Conservation (phyloP, 2,797 vertebrate genomes). For the Pachyuromys duprasi region DNA sequence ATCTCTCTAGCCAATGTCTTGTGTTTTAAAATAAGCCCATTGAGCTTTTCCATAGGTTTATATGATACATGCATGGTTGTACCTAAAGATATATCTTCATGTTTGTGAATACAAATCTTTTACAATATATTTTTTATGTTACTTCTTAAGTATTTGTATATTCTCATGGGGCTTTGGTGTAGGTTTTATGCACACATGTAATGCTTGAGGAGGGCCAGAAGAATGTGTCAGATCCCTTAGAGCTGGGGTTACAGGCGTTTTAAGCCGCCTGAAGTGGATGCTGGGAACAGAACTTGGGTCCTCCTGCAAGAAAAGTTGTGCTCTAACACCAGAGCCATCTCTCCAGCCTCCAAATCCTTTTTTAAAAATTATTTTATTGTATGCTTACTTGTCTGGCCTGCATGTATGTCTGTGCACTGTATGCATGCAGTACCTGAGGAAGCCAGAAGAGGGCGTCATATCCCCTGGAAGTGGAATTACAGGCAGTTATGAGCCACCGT, state of each 20-base stretch:
- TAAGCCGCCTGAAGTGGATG: background rate
- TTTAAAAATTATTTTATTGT: background rate
- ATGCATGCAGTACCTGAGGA: background rate
- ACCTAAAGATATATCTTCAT: background rate
- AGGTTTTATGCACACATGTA: background rate
- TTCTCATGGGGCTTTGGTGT: background rate
- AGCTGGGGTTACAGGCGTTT: background rate
- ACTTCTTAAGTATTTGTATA: background rate
- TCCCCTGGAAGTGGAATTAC: background rate
- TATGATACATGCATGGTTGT: background rate
- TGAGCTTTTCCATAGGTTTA: background rate
- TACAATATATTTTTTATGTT: background rate
- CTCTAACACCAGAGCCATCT: background rate
- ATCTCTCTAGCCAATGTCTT: too few relatives aligned
- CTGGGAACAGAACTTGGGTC: background rate
- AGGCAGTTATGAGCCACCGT: too few relatives aligned
- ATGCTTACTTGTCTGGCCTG: background rate
- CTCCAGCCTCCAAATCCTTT: background rate
- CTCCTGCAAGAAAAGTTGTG: background rate
- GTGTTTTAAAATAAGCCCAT: background rate
- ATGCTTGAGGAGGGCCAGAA: background rate
- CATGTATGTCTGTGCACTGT: background rate
- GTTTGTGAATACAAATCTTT: background rate
- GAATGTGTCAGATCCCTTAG: background rate
- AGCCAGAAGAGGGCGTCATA: background rate